Evolutionary conservation across 2,113 vertebrate genomes (phyloP).

Genomic region (Calonectris borealis): DNA sequence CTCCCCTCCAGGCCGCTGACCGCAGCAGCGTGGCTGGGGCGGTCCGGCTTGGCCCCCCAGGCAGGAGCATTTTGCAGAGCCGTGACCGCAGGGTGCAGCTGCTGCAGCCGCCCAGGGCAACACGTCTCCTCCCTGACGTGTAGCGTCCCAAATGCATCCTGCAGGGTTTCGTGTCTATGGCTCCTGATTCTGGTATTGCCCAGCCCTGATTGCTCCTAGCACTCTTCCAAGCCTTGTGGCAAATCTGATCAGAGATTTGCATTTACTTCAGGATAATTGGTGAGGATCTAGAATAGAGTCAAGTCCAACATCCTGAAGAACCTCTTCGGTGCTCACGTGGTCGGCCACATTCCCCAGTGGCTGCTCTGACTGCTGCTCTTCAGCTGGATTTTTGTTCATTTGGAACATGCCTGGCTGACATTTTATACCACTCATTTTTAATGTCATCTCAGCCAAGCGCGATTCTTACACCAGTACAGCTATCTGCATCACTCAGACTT

Average conservation of each 20-base stretch:
- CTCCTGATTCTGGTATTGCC: background rate
- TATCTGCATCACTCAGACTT: background rate
- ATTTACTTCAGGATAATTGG: background rate
- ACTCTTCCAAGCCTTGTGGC: background rate
- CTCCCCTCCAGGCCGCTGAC: fast-evolving
- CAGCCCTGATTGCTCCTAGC: background rate
- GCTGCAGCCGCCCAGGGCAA: background rate
- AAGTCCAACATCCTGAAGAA: background rate
- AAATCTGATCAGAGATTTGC: background rate
- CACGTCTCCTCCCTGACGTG: fast-evolving
- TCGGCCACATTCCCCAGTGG: background rate
- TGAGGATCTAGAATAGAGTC: background rate
- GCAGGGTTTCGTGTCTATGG: background rate
- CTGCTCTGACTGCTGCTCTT: background rate
- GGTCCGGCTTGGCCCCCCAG: no score
- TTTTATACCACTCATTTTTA: background rate
- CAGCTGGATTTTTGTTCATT: background rate
- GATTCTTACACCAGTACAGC: background rate
- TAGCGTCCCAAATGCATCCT: no score
- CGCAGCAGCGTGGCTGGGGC: fast-evolving
- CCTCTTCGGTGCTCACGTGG: fast-evolving
- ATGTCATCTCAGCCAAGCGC: background rate
- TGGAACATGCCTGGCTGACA: background rate
- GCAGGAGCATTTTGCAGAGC: background rate
- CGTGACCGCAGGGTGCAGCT: background rate